Conservation (phyloP, 2,888 invertebrate genomes). For the Drosophila rubida region DNA sequence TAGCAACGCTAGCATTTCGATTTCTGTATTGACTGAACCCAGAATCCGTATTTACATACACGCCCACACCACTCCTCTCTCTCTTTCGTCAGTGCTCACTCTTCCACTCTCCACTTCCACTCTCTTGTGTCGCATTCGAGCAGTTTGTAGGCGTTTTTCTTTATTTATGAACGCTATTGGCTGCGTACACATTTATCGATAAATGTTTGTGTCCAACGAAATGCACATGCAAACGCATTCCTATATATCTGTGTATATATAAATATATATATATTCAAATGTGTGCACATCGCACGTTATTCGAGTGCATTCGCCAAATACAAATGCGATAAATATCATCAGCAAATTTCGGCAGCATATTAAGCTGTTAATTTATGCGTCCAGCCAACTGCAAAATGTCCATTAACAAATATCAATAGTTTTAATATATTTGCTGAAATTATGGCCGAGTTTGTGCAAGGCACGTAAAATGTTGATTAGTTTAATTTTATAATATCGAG, state of each 20-base stretch:
- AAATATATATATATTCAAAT: not conserved
- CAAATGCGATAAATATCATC: constrained; percentile 30
- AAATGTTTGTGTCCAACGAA: constrained; percentile 28
- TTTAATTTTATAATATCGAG: not conserved
- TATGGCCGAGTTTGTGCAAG: not conserved
- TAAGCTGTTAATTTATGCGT: constrained; percentile 25
- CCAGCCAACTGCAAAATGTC: constrained; percentile 1
- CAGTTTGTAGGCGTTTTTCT: constrained; percentile 17
- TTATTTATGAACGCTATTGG: constrained; percentile 22
- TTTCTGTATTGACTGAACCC: constrained; percentile 43
- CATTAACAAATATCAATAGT: constrained; percentile 21
- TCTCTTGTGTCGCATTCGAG: not conserved
- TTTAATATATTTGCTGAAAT: not conserved
- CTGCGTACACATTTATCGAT: constrained; percentile 36
- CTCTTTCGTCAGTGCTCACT: not conserved
- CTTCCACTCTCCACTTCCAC: not conserved
- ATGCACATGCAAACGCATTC: constrained; percentile 3
- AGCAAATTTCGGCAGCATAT: constrained; percentile 10
- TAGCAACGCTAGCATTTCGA: constrained; percentile 35
- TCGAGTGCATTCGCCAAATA: constrained; percentile 19
- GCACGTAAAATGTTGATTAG: not conserved
- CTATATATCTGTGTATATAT: not conserved
- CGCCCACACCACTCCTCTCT: not conserved
- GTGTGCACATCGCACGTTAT: not conserved
- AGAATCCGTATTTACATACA: constrained; percentile 26